Evolutionary conservation across 64 coral and sea anemone genomes (phyloP), one percentile per base, ranked within the genome.

Genomic region (Montipora foliosa): DNA sequence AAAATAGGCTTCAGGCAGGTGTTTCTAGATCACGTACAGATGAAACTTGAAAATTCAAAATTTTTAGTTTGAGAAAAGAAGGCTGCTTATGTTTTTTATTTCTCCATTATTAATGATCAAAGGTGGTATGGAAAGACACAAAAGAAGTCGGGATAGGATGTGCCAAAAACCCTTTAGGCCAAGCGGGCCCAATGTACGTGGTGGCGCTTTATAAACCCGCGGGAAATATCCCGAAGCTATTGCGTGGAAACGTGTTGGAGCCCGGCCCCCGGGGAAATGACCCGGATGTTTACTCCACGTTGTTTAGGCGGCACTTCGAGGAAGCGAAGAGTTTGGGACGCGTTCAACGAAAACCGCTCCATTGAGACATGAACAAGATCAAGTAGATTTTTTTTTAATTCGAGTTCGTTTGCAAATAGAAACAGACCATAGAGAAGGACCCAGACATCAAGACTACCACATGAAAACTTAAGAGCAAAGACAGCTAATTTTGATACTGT

Each of bases 191-290:
- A 61, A 80, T 88, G 50, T 97, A 92, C 76, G 88, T 97, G 4
- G 96, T 97, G 16, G 96, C 96, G 48, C 83, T 97, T 16, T 97
- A 97, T 66, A 94, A 90, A 87, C 96, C 96, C 24, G 96, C 96
- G 37, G 96, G 96, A 84, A 97, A 97, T 75, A 97, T 97, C 55
- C 96, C 96, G 68, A 94, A 93, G 22, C 73, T 97, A 44, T 64
- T 97, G 9, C 84, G 89, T 59, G 45, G 91, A 8, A 95, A 97
- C 47, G 96, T 97, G 24, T 55, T 97, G 17, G 76, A 69, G 66
- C 96, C 96, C 1, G 96, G 96, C n/a, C 87, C 83, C 1, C 75
- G 48, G 2, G 96, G 96, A 5, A 78, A 89, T 69, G 92, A 95
- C 59, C 92, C 93, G 5, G 96, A 97, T 86, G 96, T 97, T 11